phyloP scores from a whole-genome alignment of 2,888 invertebrate species.

The Meiosimyza platycephala region DNA sequence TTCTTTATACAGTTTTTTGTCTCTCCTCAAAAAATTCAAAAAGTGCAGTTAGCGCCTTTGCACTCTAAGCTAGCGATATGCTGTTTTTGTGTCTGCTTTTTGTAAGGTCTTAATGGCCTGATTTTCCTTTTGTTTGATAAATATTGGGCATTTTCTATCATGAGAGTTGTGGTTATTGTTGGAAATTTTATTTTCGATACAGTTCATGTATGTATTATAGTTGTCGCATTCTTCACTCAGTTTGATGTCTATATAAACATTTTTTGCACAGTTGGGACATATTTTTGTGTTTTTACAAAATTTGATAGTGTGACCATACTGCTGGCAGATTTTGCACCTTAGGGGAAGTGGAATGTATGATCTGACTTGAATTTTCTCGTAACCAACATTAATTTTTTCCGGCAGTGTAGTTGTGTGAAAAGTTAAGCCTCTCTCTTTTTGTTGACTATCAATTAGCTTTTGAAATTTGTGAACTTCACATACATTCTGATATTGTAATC shows the following conservation, averaged over 20 bases:
- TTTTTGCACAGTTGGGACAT: not conserved
- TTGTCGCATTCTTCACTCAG: not conserved
- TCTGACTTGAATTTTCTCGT: constrained; percentile 1
- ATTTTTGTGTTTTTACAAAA: constrained; percentile 19
- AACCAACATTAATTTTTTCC: not conserved
- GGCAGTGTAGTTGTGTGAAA: not conserved
- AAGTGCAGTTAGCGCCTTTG: too few species aligned
- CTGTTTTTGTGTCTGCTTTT: constrained; percentile 18
- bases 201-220: not conserved
- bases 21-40: too few species aligned
- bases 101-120: not conserved
- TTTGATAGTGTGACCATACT: constrained; percentile 3
- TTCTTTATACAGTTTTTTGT: too few species aligned
- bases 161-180: not conserved
- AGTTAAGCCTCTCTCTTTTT: not conserved
- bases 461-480: constrained; percentile 6
- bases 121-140: constrained; percentile 17
- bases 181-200: not conserved
- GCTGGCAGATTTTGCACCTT: not conserved
- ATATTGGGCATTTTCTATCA: not conserved
- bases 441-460: not conserved
- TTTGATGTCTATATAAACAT: not conserved
- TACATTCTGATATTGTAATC: constrained; percentile 1
- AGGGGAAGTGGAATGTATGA: constrained; percentile 20
- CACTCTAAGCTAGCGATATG: too few species aligned